Evolutionary conservation across 2,888 invertebrate species (phyloP), one percentile per base, ranked within the genome.

Genomic region (Proisotoma minuta): DNA sequence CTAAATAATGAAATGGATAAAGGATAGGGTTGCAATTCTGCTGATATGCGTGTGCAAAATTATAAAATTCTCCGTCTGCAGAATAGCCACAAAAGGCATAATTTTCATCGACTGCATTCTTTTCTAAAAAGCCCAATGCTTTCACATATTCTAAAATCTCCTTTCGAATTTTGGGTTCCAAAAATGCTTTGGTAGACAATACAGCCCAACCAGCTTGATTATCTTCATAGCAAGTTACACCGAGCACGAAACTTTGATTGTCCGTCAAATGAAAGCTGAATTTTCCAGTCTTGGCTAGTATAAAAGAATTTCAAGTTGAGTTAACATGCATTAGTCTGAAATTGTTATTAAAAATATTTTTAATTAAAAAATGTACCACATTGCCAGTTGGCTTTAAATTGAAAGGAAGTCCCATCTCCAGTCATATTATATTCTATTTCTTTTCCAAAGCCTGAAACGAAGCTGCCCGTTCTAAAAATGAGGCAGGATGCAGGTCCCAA

Each of bases 191-290:
- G 4, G 53, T 54, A 18, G 53, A 54, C 39, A 54, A 18, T 34
- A 54, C 53, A 29, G 53, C 23, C 53, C 53, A 54, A 2, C 39
- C 29, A 4, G 22, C 10, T 34, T 54, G 20, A 18, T 18, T 39
- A 39, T 54, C 53, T 18, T 54, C 53, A 34, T 39, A 54, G 39
- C 53, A 54, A 22, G 34, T 34, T 15, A 54, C 18, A 34, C 53
- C 53, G 2, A 54, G 29, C n/a, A 54, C 18, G 20, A 22, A 54
- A 20, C 39, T 54, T 5, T 34, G 15, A 24, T 54, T 54, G 23
- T 54, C 53, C 2, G 53, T 54, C 20, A 54, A 12, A 4, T 54
- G 27, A 39, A 54, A 54, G 29, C 22, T 18, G 22, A 54, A 54
- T 5, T 54, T 54, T 12, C 28, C 34, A 23, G 39, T n/a, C 39